A percentile compares a stretch with the other conserved stretches of the same genome.
Conservation (phyloP, 2,113 vertebrate species). For the Porphyrio hochstetteri region DNA sequence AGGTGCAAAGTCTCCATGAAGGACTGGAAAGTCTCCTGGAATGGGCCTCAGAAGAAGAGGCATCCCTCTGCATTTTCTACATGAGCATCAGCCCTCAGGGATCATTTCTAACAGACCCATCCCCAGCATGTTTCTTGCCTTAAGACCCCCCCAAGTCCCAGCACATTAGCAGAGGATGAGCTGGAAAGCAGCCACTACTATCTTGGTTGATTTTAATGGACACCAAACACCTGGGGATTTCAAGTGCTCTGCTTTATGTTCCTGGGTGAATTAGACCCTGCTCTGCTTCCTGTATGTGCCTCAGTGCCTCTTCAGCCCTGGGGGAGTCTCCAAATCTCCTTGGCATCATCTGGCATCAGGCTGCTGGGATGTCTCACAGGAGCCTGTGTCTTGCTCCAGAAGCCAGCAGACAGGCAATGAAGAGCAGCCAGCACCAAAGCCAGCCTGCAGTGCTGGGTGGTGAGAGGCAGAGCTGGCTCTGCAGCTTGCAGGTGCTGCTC, state of each 20-base stretch:
- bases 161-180: neutral
- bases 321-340: neutral
- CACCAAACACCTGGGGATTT: neutral
- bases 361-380: accelerated
- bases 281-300: neutral
- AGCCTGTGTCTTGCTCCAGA: neutral
- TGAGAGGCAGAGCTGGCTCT: neutral
- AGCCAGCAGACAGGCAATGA: accelerated
- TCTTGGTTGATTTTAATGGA: neutral
- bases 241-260: neutral
- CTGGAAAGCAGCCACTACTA: neutral
- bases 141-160: neutral
- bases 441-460: accelerated
- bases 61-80: neutral
- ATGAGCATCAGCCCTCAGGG: neutral
- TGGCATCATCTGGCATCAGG: accelerated
- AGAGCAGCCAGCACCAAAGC: neutral
- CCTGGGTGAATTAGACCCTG: neutral
- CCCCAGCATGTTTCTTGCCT: neutral
- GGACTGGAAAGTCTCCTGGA: neutral
- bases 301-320: neutral
- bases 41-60: neutral
- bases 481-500: accelerated
- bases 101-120: neutral
- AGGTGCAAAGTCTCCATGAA: neutral